A percentile compares a stretch with the other conserved stretches of the same genome.
These are phyloP conservation scores for Melanostoma scalare DNA, from an alignment of 2,888 invertebrate genomes.

Conservation along the genomic window DNA sequence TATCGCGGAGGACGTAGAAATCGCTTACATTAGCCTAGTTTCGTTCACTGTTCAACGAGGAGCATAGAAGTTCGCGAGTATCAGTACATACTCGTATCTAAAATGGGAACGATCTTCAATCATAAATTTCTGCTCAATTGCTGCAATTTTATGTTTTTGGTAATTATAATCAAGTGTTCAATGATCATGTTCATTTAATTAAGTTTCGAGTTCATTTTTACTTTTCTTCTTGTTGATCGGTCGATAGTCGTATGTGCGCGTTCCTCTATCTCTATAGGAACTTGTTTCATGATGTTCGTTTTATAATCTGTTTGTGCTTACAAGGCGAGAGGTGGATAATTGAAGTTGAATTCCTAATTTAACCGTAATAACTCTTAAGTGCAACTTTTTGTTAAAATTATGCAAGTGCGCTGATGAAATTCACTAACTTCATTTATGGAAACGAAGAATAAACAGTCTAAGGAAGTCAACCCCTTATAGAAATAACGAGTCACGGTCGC, in stretches of 20 bases:
- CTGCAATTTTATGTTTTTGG: slow-evolving; percentile 86
- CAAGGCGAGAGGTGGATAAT: slow-evolving; percentile 24
- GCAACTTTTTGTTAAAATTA: neutral
- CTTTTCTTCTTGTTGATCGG: neutral
- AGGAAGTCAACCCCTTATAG: no score
- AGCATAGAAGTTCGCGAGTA: slow-evolving; percentile 33
- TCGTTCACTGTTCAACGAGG: slow-evolving; percentile 19
- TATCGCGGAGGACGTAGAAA: slow-evolving; percentile 31
- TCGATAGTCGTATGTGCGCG: slow-evolving; percentile 35
- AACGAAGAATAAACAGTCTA: no score
- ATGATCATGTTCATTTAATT: slow-evolving; percentile 2
- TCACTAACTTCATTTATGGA: no score
- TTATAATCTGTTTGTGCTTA: slow-evolving; percentile 15
- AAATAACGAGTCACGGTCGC: no score
- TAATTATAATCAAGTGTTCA: slow-evolving; percentile 73
- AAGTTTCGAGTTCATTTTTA: slow-evolving; percentile 3
- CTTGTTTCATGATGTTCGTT: slow-evolving; percentile 52
- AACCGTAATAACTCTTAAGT: no score
- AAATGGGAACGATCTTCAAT: slow-evolving; percentile 82
- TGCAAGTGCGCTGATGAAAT: slow-evolving; percentile 17
- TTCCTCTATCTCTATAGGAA: neutral
- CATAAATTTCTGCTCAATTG: slow-evolving; percentile 86
- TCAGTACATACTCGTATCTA: neutral
- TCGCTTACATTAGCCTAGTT: slow-evolving; percentile 54
- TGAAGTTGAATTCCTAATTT: neutral